phyloP scores from a whole-genome alignment of 1,140 invertebrate species.

The Heliconius hermathena region DNA sequence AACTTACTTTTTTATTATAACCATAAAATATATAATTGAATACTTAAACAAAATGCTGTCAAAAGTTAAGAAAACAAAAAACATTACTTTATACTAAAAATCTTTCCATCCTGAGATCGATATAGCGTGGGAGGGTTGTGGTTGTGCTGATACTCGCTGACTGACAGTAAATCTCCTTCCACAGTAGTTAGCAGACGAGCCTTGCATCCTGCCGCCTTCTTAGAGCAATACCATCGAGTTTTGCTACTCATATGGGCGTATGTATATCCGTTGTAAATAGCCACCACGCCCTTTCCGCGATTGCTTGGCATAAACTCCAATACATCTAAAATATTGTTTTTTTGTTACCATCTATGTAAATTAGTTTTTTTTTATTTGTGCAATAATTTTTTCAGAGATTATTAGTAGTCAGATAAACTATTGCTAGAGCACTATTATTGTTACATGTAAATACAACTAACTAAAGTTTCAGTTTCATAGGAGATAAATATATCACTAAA shows the following conservation, averaged over 20 bases:
- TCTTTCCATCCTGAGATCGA: constrained; percentile 27
- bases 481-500: too few relatives aligned
- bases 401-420: too few relatives aligned
- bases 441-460: too few relatives aligned
- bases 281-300: constrained; percentile 36
- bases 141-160: constrained; percentile 37
- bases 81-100: background rate
- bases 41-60: too few relatives aligned
- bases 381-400: too few relatives aligned
- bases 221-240: constrained; percentile 49
- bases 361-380: too few relatives aligned
- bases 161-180: constrained; percentile 31
- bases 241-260: constrained; percentile 41
- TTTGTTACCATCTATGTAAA: background rate
- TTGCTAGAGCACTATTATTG: too few relatives aligned
- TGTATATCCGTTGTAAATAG: constrained; percentile 43
- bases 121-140: constrained; percentile 42
- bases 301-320: constrained; percentile 51
- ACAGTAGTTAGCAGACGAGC: constrained; percentile 31
- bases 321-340: constrained; percentile 34
- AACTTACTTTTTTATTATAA: background rate
- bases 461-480: too few relatives aligned
- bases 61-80: background rate
- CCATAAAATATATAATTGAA: too few relatives aligned
- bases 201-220: constrained; percentile 43